Evolutionary conservation across 2,888 invertebrate genomes (phyloP), one percentile per base, ranked within the genome.

Genomic region (Ametastegia equiseti): DNA sequence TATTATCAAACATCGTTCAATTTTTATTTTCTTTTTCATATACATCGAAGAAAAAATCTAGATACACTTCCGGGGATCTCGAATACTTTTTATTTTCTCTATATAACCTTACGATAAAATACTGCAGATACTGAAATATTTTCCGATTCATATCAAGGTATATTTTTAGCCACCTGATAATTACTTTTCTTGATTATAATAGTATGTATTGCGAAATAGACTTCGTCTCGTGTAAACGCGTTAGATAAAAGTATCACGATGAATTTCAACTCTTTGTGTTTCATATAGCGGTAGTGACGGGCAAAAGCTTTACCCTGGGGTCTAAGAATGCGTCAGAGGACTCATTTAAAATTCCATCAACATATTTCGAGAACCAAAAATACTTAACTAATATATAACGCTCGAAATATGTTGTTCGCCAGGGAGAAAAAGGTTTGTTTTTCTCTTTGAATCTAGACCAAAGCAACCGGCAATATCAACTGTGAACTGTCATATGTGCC

Each of bases 361-460:
- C 83, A 79, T 82, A 78, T 83, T 83, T 81, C 73, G 84, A 81
- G 83, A 82, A 84, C 85, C 84, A 84, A 86, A 86, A 86, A 86
- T 86, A 86, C 85, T 83, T 81, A 81, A 83, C 83, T 86, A 87
- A 87, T 86, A 85, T 86, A 86, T 84, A 85, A 84, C 82, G 83
- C 86, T 82, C 82, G 84, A 82, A 85, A 84, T 85, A 84, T 83
- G 85, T 84, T 85, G 86, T 86, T 86, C n/a, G 86, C 85, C 82
- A 82, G 13, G 15, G 54, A 54, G 13, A 36, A 75, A 45, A 71
- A 47, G 81, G 82, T 83, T 63, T 82, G 81, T n/a, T n/a, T n/a
- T n/a, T n/a, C n/a, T n/a, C 79, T 57, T 71, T 73, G 80, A 82
- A 75, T 75, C 75, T 81, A 82, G 81, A 81, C 65, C 65, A 47